These are phyloP conservation scores for Glareola pratincola DNA, from an alignment of 2,113 vertebrate genomes.

Conservation along the genomic window DNA sequence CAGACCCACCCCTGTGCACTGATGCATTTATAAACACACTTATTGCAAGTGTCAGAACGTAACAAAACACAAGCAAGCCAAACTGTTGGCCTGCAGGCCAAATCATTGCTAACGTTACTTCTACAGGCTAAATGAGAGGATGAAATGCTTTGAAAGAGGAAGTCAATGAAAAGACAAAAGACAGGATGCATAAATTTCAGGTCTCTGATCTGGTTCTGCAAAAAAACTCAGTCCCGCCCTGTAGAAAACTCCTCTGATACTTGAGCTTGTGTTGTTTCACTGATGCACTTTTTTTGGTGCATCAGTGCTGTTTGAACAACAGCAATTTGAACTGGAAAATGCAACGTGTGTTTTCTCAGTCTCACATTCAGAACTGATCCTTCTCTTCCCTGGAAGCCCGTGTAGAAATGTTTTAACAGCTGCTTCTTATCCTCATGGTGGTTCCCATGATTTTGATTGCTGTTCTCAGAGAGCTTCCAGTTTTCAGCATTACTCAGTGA, in stretches of 20 bases:
- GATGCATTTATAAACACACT: neutral
- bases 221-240: neutral
- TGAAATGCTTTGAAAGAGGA: neutral
- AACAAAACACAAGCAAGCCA: neutral
- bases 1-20: neutral
- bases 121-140: neutral
- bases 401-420: neutral
- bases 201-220: neutral
- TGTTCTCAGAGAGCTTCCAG: neutral
- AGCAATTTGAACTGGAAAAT: neutral
- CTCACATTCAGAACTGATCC: neutral
- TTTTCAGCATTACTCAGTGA: neutral
- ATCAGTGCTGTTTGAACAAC: too few relatives aligned
- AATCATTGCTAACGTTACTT: neutral
- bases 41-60: neutral
- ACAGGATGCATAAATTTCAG: neutral
- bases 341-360: neutral
- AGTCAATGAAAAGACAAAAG: neutral
- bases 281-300: neutral
- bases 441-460: neutral
- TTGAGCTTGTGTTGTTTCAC: neutral
- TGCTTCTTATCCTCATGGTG: neutral
- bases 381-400: neutral
- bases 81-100: neutral
- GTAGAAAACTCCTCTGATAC: neutral